Percentiles rank a stretch among this genome's conserved stretches.
Conservation (phyloP, 2,113 vertebrate genomes). For the Lepus timidus region DNA sequence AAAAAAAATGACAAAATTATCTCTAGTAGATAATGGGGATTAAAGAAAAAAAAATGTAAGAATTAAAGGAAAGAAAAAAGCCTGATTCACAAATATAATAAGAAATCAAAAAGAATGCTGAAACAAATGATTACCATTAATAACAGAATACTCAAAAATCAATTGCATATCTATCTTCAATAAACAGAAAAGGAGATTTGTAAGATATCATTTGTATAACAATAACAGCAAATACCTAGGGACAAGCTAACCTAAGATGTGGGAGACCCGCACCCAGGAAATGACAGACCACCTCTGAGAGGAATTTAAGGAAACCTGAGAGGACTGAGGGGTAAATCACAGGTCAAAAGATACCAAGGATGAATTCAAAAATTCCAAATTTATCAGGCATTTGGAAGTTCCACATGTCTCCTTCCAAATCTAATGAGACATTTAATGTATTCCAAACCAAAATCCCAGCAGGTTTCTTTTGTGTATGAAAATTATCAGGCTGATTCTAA, state of each 20-base stretch:
- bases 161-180: not conserved
- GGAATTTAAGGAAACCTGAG: not conserved
- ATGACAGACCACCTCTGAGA: not conserved
- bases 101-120: slow-evolving; percentile 33
- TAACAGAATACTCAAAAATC: slow-evolving; percentile 3
- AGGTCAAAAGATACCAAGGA: slow-evolving; percentile 4
- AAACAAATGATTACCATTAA: not conserved
- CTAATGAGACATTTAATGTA: not conserved
- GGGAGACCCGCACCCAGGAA: not conserved
- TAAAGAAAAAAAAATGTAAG: slow-evolving; percentile 14
- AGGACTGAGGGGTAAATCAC: not conserved
- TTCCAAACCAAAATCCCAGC: slow-evolving; percentile 19
- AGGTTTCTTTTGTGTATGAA: not conserved
- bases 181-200: not conserved
- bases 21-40: not conserved
- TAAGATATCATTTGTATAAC: not conserved
- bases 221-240: not conserved
- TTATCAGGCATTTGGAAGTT: not conserved
- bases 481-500: slow-evolving; percentile 21
- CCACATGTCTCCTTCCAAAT: slow-evolving; percentile 9
- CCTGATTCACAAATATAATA: not conserved
- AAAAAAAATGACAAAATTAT: slow-evolving; percentile 17
- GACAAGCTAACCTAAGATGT: not conserved
- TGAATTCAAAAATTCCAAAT: slow-evolving; percentile 9
- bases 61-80: slow-evolving; percentile 38